Evolutionary conservation across 2,113 vertebrate genomes (phyloP), one percentile per base, ranked within the genome.

Genomic region (cattle (Bos taurus)): DNA sequence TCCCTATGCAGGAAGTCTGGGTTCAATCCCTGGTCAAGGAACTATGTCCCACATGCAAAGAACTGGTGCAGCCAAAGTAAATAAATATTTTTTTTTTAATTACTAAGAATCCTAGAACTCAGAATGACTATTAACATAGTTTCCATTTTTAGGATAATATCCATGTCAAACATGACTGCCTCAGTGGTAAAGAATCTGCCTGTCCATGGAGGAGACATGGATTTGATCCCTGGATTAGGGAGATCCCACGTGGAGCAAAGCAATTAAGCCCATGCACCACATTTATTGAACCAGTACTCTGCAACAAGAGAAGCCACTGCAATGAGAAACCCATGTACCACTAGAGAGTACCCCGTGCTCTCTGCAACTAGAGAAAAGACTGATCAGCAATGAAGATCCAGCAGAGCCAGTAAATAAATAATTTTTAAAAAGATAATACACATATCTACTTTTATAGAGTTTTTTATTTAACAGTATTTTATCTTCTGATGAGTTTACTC

Each of bases 401-500:
- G 36, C 23, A 26, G 8, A 26, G 36, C 36, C 71, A 77, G 36
- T 74, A 7, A 23, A 74, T 74, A 74, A 67, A 67, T 36, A 74
- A 74, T 43, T 74, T 43, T 25, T 7, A 25, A 40, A 74, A 84
- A 84, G 52, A 88, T 84, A 74, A 95, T 90, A 54, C 3, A 85
- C 19, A 59, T 67, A 71, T 26, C 40, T 33, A 86, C 10, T 16
- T 86, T 77, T 56, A 6, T 88, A 16, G 28, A 14, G 2, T 54
- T 56, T 86, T 88, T 81, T 56, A 62, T 16, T 52, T 30, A 92
- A 57, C 12, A 46, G 5, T 62, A 78, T 84, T 77, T 94, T 46
- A 60, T 54, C 16, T 86, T 92, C 21, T 97, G 77, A 92, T 64
- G 60, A 90, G 7, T 94, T 96, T 54, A 83, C 62, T 97, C 7